Base-by-base conservation (phyloP, 1,140 invertebrate species). In the Dinothrombium tinctorium region DNA sequence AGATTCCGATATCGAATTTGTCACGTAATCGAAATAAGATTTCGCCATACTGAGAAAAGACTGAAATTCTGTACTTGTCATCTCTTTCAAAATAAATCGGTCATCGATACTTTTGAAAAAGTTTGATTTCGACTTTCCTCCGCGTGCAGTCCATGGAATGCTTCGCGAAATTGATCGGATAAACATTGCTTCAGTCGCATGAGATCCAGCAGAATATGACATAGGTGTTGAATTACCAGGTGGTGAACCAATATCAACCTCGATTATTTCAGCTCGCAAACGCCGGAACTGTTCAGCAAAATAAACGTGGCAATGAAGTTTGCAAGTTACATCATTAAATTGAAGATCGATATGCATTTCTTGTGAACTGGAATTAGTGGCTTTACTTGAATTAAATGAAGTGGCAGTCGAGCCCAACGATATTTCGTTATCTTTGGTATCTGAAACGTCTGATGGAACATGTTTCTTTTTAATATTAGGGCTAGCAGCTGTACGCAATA, bases 31-130 rank as follows among this genome's bases (percentile, higher is more conserved):
- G 56, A 96, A 89, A 59, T 96, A 96, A 48, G 90, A 76, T 2
- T 83, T 79, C 4, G 84, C 89, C 56, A 94, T 89, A 42, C 86
- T 80, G 31, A 90, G 60, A 45, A 99, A 95, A 35, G 82, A 76
- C 37, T 79, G 74, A 53, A 90, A 72, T 54, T 99, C 92, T 40
- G 76, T 68, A 33, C 74, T 70, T 8, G 76, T 78, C 81, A 98
- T 89, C 62, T 95, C 86, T 56, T 98, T 99, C 45, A 99, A 60
- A 37, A 99, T 81, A 55, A 94, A 98, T 29, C 90, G 67, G 59
- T 96, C 87, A 63, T 98, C 89, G 73, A 58, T 64, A 14, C 84
- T 95, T 66, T 96, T 95, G 53, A 77, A 82, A 61, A 99, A 98
- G 9, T 73, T 69, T 20, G 84, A 90, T 1, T 90, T 89, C 9